Conservation (phyloP, 2,888 invertebrate species). For the Nemotelus nigrinus region DNA sequence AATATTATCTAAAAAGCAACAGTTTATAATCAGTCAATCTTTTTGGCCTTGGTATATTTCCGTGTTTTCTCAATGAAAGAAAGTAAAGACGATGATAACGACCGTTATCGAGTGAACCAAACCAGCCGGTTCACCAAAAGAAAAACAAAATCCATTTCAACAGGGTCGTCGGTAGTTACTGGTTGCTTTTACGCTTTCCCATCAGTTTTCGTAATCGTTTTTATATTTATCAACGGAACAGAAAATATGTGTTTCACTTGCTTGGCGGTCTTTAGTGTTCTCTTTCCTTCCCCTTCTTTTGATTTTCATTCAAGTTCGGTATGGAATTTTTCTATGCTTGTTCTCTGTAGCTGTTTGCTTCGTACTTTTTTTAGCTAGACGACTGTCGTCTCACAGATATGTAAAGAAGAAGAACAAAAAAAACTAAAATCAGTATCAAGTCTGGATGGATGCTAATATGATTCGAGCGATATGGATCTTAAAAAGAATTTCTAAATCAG, state of each 20-base stretch:
- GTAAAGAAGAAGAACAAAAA: too few relatives aligned
- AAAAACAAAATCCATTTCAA: neutral
- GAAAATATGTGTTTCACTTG: slow-evolving; percentile 24
- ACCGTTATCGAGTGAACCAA: neutral
- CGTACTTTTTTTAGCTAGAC: too few relatives aligned
- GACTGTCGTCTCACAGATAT: too few relatives aligned
- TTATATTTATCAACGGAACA: slow-evolving; percentile 15
- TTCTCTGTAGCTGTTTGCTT: too few relatives aligned
- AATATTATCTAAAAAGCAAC: too few relatives aligned
- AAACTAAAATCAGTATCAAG: too few relatives aligned
- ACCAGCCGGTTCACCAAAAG: neutral
- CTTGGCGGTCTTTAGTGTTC: neutral
- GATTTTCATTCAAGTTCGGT: neutral
- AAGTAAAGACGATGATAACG: neutral
- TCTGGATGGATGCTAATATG: neutral
- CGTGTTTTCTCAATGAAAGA: slow-evolving; percentile 6
- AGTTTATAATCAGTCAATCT: neutral
- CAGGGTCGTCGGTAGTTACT: slow-evolving; percentile 18
- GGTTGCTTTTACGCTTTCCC: slow-evolving; percentile 26
- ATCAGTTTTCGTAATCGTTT: slow-evolving; percentile 22
- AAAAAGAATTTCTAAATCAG: slow-evolving; percentile 8
- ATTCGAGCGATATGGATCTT: slow-evolving; percentile 1
- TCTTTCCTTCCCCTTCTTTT: neutral
- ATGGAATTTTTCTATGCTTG: too few relatives aligned
- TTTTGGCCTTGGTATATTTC: neutral